phyloP scores from a whole-genome alignment of 1,140 invertebrate genomes.

The Asobara japonica region DNA sequence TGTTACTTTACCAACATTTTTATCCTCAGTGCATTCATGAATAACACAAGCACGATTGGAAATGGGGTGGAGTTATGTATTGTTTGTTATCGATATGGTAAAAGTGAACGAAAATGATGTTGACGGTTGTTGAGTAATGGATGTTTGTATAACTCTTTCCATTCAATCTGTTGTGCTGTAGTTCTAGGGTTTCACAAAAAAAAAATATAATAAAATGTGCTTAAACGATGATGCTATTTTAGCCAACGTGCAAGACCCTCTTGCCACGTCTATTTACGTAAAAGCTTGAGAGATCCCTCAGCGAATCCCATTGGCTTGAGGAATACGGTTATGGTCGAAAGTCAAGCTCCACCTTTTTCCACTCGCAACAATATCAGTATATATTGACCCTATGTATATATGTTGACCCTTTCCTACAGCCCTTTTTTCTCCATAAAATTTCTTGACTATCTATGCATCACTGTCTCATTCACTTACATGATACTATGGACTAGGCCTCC shows the following conservation, averaged over 20 bases:
- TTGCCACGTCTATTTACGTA: slow-evolving; percentile 24
- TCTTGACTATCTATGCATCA: not conserved
- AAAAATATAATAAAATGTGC: not conserved
- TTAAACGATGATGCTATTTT: not conserved
- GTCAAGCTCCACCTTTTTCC: slow-evolving; percentile 6
- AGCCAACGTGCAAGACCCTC: not conserved
- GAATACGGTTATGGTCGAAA: not conserved
- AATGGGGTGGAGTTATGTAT: not conserved
- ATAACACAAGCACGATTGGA: not conserved
- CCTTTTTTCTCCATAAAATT: not conserved
- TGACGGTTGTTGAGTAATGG: not conserved
- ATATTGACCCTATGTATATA: not conserved
- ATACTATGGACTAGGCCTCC: not conserved
- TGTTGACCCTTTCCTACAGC: not conserved
- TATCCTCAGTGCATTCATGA: not conserved
- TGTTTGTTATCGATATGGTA: not conserved
- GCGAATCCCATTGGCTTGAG: not conserved
- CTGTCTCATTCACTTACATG: not conserved
- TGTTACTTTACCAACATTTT: not conserved
- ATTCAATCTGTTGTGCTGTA: not conserved
- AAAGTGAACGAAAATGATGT: not conserved
- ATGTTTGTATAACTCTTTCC: not conserved
- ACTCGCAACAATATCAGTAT: not conserved
- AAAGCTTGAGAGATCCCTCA: slow-evolving; percentile 27
- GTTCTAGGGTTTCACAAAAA: not conserved